Evolutionary conservation across 2,888 invertebrate species (phyloP).

Genomic region (Arenicola marina): DNA sequence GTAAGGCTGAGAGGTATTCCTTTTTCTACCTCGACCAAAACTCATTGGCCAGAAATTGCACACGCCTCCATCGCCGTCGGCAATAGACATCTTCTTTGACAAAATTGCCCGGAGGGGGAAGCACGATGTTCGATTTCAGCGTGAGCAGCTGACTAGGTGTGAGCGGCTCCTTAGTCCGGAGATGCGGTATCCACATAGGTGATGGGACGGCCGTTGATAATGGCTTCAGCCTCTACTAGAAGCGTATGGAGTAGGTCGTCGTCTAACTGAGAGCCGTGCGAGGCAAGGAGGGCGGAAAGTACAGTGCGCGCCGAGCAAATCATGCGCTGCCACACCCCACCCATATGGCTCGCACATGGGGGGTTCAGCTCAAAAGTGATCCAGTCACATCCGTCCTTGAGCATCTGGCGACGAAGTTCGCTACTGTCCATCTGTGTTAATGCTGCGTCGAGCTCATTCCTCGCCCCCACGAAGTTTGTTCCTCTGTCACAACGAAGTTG

Average conservation of each 20-base stretch:
- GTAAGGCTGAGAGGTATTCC: slow-evolving; percentile 29
- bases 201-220: neutral
- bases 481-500: slow-evolving; percentile 27
- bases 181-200: neutral
- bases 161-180: slow-evolving; percentile 10
- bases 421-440: neutral
- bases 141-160: slow-evolving; percentile 24
- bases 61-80: slow-evolving; percentile 31
- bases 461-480: slow-evolving; percentile 30
- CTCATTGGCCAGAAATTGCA: slow-evolving; percentile 31
- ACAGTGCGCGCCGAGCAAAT: neutral
- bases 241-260: neutral
- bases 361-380: neutral
- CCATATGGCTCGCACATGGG: slow-evolving; percentile 1
- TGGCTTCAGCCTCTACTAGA: neutral
- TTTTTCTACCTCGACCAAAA: slow-evolving; percentile 36
- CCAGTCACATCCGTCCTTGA: neutral
- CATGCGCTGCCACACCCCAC: slow-evolving; percentile 4
- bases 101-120: slow-evolving; percentile 34
- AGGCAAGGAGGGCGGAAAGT: neutral
- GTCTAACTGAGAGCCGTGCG: neutral
- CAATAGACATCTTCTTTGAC: slow-evolving; percentile 24
- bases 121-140: slow-evolving; percentile 13
- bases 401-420: neutral
- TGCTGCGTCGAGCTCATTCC: slow-evolving; percentile 17